Evolutionary conservation across 2,113 vertebrate genomes (phyloP), one percentile per base, ranked within the genome.

Genomic region (Entomyzon cyanotis): DNA sequence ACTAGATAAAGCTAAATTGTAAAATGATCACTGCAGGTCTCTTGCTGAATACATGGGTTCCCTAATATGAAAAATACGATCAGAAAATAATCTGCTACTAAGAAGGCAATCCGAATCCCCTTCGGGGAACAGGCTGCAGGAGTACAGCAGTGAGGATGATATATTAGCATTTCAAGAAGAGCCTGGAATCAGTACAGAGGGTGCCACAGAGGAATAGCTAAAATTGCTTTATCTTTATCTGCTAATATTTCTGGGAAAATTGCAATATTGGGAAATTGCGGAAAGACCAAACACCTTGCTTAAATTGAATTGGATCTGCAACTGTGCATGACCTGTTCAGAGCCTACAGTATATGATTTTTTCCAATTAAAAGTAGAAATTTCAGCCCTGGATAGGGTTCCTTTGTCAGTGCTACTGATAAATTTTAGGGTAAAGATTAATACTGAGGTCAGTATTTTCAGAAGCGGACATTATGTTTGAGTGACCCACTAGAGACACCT

Each of bases 151-250:
- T 42, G 81, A 89, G 44, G 74, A 95, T 70, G 89, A 96, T 31
- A 47, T n/a, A 94, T 97, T 96, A 97, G 88, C 94, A 95, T 97
- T 96, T 96, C 94, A 96, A 96, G 88, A 97, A 89, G 50, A 68
- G 59, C 74, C 93, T 92, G 52, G 89, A 96, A 81, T 89, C 78
- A 84, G 68, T 81, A 67, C 77, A 88, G 84, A 93, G 76, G 53
- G 84, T 71, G 75, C 55, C 91, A 95, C 84, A 30, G 76, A 93
- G 95, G 68, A 96, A 94, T 76, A 74, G 77, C 92, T 92, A 75
- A 93, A 95, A 94, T 89, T 94, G 65, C 65, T 95, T 93, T 93
- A 89, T 85, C 90, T 95, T 94, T 92, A 75, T 75, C 91, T 88
- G 73, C 62, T 92, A 80, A 60, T 95, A 58, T 53, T 83, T 94